Percentiles rank a stretch among this genome's conserved stretches.
These are phyloP conservation scores for Heliocidaris tuberculata DNA, from an alignment of 35 echinoderm and acorn worm species.

Conservation along the genomic window DNA sequence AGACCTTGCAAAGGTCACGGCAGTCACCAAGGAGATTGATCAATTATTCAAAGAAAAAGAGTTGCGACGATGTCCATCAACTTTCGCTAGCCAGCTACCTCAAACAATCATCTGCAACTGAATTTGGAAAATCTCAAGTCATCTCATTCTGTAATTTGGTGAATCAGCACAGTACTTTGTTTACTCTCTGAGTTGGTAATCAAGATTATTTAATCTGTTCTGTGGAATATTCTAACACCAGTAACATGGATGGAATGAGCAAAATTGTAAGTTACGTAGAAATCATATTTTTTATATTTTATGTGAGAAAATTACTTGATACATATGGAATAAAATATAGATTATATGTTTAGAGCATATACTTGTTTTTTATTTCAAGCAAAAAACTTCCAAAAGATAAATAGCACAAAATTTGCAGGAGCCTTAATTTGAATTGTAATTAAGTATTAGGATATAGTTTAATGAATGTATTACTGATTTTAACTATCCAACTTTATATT, in stretches of 20 bases:
- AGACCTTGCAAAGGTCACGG: neutral
- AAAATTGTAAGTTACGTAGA: neutral
- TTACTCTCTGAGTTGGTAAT: neutral
- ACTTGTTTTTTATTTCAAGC: neutral
- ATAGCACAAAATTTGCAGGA: neutral
- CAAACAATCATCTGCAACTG: neutral
- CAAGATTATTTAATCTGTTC: neutral
- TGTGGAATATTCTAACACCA: neutral
- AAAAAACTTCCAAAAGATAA: neutral
- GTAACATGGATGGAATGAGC: neutral
- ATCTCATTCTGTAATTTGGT: neutral
- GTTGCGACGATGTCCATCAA: neutral
- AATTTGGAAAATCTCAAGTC: neutral
- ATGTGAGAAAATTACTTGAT: neutral
- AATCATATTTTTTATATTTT: neutral
- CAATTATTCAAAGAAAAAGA: neutral
- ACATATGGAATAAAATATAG: neutral
- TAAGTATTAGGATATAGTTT: neutral
- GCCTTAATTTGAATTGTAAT: neutral
- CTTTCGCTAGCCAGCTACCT: neutral
- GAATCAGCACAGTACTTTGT: neutral
- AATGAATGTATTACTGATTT: neutral
- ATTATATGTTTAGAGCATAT: neutral
- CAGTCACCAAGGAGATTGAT: neutral
- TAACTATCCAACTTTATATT: neutral